Conservation (phyloP, 2,797 vertebrate species). For the Anomalospiza imberbis region DNA sequence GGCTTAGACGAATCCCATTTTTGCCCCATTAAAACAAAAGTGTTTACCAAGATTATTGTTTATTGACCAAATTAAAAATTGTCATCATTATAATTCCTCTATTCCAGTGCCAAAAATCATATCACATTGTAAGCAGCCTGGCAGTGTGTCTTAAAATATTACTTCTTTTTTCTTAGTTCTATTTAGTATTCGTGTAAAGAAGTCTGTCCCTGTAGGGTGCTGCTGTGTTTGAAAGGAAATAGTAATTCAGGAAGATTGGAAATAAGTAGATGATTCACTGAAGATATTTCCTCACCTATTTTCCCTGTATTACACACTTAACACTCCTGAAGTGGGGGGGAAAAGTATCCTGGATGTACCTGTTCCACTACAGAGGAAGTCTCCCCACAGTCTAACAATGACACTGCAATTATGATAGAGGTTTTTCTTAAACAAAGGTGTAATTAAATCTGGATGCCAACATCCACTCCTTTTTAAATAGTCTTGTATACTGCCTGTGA, state of each 20-base stretch:
- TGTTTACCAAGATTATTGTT: not conserved
- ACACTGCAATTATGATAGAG: not conserved
- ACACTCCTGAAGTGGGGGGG: not conserved
- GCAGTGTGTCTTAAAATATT: not conserved
- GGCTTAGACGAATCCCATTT: not conserved
- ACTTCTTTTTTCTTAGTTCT: not conserved
- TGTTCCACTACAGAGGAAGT: not conserved
- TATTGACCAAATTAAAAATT: not conserved
- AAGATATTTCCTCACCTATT: not conserved
- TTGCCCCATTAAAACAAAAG: not conserved
- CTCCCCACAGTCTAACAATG: not conserved
- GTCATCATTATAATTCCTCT: not conserved
- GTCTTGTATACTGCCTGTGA: not conserved
- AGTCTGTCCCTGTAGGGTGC: not conserved
- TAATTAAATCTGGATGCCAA: not conserved
- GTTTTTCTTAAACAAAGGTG: not conserved
- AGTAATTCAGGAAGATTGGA: slow-evolving; percentile 28
- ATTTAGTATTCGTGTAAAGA: not conserved
- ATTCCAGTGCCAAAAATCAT: not conserved
- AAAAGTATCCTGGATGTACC: not conserved
- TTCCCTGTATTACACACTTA: not conserved
- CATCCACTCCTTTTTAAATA: not conserved
- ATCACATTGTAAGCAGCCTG: not conserved
- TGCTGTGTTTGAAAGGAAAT: slow-evolving; percentile 44
- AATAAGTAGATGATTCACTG: slow-evolving; percentile 13